Conservation (phyloP, 2,888 invertebrate species). For the Hirtodrosophila histrioides region DNA sequence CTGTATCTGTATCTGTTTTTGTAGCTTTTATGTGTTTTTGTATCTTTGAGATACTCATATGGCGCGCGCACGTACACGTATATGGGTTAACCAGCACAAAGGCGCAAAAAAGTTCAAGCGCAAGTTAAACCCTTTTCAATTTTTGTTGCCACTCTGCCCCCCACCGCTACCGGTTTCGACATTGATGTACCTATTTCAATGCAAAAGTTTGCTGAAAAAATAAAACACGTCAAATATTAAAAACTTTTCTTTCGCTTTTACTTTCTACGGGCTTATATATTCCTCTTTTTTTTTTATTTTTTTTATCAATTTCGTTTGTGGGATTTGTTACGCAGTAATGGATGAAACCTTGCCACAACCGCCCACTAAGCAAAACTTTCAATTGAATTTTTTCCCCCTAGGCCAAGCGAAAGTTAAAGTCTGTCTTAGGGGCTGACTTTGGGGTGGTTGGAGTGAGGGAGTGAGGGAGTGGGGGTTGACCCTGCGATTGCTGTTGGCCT, state of each 20-base stretch:
- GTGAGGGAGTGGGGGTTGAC: constrained; percentile 23
- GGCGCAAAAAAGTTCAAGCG: constrained; percentile 69
- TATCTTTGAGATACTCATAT: constrained; percentile 40
- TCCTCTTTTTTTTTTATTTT: constrained; percentile 25
- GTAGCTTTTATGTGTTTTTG: constrained; percentile 17
- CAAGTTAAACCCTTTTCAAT: constrained; percentile 81
- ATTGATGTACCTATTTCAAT: constrained; percentile 54
- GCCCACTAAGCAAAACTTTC: constrained; percentile 79
- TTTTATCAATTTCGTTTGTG: constrained; percentile 80
- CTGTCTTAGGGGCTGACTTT: constrained; percentile 53
- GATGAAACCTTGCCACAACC: constrained; percentile 59
- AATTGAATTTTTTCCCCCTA: constrained; percentile 72
- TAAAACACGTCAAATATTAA: constrained; percentile 74
- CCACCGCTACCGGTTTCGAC: constrained; percentile 11
- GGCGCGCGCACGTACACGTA: constrained; percentile 45
- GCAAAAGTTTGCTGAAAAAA: constrained; percentile 46
- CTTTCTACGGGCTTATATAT: constrained; percentile 60
- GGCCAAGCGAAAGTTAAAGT: constrained; percentile 48
- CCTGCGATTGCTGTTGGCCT: constrained; percentile 50
- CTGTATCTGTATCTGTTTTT: constrained; percentile 17
- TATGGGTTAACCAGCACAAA: constrained; percentile 53
- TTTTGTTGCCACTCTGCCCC: constrained; percentile 47
- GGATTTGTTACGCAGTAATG: constrained; percentile 79
- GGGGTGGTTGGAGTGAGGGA: constrained; percentile 13
- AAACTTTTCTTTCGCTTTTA: constrained; percentile 75